Percentiles rank a stretch among this genome's conserved stretches.
Evolutionary conservation across 2,113 vertebrate genomes (phyloP).

Genomic region (Alexandromys fortis): DNA sequence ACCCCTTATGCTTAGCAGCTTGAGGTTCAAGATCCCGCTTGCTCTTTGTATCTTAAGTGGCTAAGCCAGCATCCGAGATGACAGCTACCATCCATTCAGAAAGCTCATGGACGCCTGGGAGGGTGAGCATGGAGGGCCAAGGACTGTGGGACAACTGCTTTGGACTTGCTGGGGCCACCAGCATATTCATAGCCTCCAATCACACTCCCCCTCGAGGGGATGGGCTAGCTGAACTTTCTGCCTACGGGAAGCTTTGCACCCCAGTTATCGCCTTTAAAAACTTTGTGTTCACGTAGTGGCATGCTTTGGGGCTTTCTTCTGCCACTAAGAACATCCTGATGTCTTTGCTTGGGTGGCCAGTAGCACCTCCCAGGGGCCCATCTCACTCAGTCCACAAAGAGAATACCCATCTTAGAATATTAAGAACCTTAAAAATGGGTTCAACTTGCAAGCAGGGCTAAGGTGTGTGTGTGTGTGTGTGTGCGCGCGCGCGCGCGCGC

Average conservation of each 20-base stretch:
- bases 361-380: neutral
- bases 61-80: neutral
- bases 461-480: neutral
- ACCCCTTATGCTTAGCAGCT: neutral
- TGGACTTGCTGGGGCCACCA: neutral
- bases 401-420: neutral
- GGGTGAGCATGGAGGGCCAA: accelerated
- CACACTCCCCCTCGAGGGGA: neutral
- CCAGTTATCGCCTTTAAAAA: neutral
- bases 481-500: accelerated
- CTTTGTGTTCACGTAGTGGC: neutral
- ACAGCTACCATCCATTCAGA: neutral
- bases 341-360: neutral
- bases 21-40: neutral
- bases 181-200: neutral
- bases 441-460: neutral
- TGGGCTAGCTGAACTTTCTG: neutral
- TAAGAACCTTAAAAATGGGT: neutral
- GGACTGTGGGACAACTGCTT: neutral
- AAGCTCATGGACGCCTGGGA: neutral
- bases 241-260: neutral
- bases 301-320: neutral
- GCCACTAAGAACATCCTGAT: neutral
- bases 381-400: neutral
- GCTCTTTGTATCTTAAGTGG: neutral